These are phyloP conservation scores for Forficula auricularia DNA, from an alignment of 1,140 invertebrate genomes.

Conservation along the genomic window DNA sequence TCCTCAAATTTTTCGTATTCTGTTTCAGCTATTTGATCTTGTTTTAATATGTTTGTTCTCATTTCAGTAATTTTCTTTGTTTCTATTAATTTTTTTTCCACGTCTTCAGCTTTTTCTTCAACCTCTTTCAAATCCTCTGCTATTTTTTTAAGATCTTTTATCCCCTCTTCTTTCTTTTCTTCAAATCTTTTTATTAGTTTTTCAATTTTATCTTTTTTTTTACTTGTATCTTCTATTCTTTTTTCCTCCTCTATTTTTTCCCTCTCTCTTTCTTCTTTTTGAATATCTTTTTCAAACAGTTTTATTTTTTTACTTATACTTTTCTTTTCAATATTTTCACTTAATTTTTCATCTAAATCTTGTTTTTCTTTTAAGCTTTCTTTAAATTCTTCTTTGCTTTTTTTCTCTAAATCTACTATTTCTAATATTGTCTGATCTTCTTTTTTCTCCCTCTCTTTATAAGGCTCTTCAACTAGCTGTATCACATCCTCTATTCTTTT, in stretches of 20 bases:
- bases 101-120: conserved; percentile 24
- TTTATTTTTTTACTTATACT: conserved; percentile 1
- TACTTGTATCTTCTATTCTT: conserved; percentile 15
- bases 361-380: background rate
- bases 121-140: conserved; percentile 11
- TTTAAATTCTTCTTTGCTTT: too few species aligned
- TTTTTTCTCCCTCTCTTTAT: conserved; percentile 3
- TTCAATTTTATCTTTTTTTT: conserved; percentile 3
- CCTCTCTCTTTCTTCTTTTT: background rate
- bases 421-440: conserved; percentile 5
- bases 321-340: background rate
- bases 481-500: conserved; percentile 6
- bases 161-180: conserved; percentile 3
- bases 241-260: conserved; percentile 9
- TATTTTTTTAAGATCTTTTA: conserved; percentile 11
- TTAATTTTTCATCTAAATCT: background rate
- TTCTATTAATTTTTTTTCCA: conserved; percentile 16
- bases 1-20: conserved; percentile 12
- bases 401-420: background rate
- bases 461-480: conserved; percentile 11
- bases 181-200: conserved; percentile 1
- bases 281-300: background rate
- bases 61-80: conserved; percentile 1
- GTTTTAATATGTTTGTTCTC: conserved; percentile 2
- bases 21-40: conserved; percentile 13